These are phyloP conservation scores for Amphipyra berbera DNA, from an alignment of 2,888 invertebrate species.

Conservation along the genomic window DNA sequence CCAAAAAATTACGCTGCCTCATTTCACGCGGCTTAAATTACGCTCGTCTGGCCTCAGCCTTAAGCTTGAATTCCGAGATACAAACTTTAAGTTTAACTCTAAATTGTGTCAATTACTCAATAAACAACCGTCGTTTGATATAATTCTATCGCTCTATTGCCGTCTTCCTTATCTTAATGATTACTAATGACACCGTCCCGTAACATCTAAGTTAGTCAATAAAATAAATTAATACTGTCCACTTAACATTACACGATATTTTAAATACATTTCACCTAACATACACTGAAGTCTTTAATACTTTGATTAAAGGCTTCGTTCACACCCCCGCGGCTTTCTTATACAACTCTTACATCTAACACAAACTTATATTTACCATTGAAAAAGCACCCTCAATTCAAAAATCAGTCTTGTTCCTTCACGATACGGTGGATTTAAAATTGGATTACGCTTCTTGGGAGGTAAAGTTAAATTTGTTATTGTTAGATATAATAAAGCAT, in stretches of 20 bases:
- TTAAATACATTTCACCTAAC: constrained; percentile 33
- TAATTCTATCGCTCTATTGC: constrained; percentile 21
- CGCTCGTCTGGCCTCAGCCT: no score
- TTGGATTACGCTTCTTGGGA: neutral
- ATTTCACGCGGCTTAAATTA: no score
- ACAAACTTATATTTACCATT: constrained; percentile 28
- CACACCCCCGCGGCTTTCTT: constrained; percentile 52
- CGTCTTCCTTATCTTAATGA: constrained; percentile 27
- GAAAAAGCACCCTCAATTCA: neutral
- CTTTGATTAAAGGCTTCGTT: constrained; percentile 52
- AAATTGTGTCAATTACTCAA: neutral
- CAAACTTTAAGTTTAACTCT: no score
- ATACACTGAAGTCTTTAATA: constrained; percentile 33
- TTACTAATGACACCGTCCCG: constrained; percentile 32
- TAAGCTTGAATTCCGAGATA: no score
- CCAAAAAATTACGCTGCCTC: no score
- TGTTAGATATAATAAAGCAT: constrained; percentile 47
- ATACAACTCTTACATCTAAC: constrained; percentile 31
- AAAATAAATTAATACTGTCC: constrained; percentile 36
- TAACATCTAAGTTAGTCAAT: constrained; percentile 25
- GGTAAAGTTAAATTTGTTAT: constrained; percentile 35
- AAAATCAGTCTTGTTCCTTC: neutral
- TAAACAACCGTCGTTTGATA: constrained; percentile 8
- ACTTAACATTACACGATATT: constrained; percentile 33
- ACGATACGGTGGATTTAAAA: constrained; percentile 4